Conservation (phyloP, 2,113 vertebrate genomes). For the Eclectus roratus region DNA sequence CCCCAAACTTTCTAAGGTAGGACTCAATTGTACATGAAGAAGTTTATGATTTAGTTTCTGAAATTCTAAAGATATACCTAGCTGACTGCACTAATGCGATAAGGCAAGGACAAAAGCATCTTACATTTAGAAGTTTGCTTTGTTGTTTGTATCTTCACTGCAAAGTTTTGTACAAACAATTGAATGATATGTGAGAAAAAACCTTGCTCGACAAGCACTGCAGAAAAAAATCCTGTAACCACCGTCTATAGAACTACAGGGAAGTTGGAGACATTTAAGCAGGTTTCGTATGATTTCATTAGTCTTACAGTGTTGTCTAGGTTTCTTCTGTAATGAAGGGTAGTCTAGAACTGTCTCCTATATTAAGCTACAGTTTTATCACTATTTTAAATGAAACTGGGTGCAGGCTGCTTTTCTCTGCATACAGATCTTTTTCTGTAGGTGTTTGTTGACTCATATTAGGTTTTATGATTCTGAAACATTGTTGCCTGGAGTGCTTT, state of each 20-base stretch:
- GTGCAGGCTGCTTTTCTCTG: background rate
- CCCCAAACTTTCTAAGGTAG: background rate
- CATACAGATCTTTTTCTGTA: background rate
- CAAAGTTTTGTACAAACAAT: background rate
- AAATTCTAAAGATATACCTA: background rate
- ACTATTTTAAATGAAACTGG: background rate
- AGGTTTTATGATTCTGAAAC: background rate
- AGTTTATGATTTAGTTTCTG: background rate
- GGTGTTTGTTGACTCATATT: background rate
- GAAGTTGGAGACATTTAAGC: background rate
- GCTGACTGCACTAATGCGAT: background rate
- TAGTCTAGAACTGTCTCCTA: background rate
- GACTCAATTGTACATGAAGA: background rate
- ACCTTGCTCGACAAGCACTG: background rate
- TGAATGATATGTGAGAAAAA: background rate
- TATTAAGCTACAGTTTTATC: background rate
- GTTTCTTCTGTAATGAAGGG: background rate
- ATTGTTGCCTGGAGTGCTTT: background rate
- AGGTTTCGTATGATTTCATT: background rate
- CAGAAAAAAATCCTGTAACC: background rate
- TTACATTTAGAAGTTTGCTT: background rate
- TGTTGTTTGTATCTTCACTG: background rate
- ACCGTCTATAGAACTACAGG: accelerated
- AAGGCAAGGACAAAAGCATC: background rate
- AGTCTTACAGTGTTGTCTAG: background rate